Percentiles rank a stretch among this genome's conserved stretches.
These are phyloP conservation scores for Lota lota DNA, from an alignment of 2,113 vertebrate genomes.

Conservation along the genomic window DNA sequence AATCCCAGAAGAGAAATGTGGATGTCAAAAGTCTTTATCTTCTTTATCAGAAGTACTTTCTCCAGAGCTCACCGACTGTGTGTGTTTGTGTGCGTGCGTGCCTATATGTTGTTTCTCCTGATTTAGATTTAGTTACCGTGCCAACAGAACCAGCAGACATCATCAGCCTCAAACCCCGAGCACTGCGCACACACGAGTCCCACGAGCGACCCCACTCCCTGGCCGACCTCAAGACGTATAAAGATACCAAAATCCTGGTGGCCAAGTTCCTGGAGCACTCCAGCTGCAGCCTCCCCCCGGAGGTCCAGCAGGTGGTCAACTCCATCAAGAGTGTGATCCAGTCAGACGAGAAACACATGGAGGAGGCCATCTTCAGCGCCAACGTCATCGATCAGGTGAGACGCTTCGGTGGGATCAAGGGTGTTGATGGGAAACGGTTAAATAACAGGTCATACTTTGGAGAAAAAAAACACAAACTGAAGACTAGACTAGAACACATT, in stretches of 20 bases:
- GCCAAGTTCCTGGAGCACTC: constrained; percentile 95
- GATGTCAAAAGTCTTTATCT: background rate
- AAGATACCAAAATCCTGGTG: constrained; percentile 91
- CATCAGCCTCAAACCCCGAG: constrained; percentile 69
- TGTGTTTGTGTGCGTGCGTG: no score
- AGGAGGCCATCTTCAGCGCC: constrained; percentile 89
- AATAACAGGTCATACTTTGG: no score
- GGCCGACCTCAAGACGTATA: constrained; percentile 88
- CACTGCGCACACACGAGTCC: constrained; percentile 58
- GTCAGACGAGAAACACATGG: constrained; percentile 86
- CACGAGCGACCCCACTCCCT: constrained; percentile 81
- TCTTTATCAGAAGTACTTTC: no score
- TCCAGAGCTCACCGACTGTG: no score
- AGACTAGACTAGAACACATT: no score
- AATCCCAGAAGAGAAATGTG: background rate
- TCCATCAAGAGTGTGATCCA: constrained; percentile 85
- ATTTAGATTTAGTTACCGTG: constrained; percentile 56
- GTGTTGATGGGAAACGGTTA: background rate
- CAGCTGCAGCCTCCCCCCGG: constrained; percentile 83
- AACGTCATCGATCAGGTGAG: constrained; percentile 86
- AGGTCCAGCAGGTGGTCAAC: constrained; percentile 89
- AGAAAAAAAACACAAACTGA: no score
- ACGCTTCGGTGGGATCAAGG: no score
- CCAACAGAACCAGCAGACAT: constrained; percentile 59
- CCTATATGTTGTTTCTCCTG: background rate